These are phyloP conservation scores for Ceratitis capitata DNA, from an alignment of 1,140 invertebrate species.

Conservation along the genomic window DNA sequence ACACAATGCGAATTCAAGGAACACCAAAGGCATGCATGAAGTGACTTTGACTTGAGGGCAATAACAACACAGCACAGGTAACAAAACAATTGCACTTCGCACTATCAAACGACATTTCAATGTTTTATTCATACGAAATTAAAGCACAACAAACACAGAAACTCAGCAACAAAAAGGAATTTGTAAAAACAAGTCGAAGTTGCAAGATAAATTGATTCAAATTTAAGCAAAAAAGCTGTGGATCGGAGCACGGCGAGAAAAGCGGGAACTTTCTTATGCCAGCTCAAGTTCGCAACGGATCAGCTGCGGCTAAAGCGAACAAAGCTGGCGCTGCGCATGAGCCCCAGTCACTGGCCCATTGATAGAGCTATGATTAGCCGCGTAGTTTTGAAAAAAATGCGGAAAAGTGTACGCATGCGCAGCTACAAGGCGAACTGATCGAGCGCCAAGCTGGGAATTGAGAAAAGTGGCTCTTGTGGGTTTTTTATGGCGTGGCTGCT, in stretches of 20 bases:
- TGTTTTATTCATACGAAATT: conserved; percentile 35
- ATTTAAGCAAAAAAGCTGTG: no score
- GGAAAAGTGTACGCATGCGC: conserved; percentile 33
- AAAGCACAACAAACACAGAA: neutral
- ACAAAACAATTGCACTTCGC: conserved; percentile 33
- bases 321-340: conserved; percentile 3
- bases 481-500: neutral
- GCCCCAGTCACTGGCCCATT: neutral
- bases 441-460: neutral
- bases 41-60: neutral
- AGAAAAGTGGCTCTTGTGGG: neutral
- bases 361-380: neutral
- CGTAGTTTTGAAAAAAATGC: neutral
- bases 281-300: neutral
- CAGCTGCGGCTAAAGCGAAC: neutral
- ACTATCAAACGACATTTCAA: conserved; percentile 27
- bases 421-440: neutral
- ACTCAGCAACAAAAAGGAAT: neutral
- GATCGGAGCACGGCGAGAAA: no score
- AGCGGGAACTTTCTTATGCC: neutral
- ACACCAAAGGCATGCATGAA: neutral
- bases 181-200: neutral
- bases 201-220: conserved; percentile 36
- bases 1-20: neutral
- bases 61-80: no score